Evolutionary conservation across 2,888 invertebrate species (phyloP), one percentile per base, ranked within the genome.

Genomic region (Siphlonurus alternatus): DNA sequence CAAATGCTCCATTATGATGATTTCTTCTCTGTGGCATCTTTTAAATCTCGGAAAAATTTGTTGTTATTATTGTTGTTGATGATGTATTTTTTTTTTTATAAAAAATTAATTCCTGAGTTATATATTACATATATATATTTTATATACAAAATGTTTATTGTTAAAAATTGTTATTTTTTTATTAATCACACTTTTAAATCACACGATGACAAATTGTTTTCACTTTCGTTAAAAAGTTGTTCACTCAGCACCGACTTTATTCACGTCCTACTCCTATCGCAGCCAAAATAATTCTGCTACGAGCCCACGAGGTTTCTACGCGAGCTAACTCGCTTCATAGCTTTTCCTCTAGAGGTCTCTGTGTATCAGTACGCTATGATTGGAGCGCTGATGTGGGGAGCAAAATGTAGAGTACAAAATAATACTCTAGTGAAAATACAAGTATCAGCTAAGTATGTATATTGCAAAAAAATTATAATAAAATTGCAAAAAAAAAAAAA

Each of bases 1-100:
- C 65, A 61, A 24, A 60, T 23, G 23, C 61, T 24, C 59, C 10
- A 18, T 61, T 62, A 61, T 65, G 59, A 53, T 66, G 61, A 25
- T 66, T 67, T 23, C 68, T 64, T 66, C 66, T 67, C 25, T 66
- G 68, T 25, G 68, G 67, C 68, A 68, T 68, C 22, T 63, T 65
- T n/a, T n/a, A n/a, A n/a, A n/a, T n/a, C n/a, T n/a, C n/a, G n/a
- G n/a, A n/a, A n/a, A n/a, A n/a, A n/a, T n/a, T n/a, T n/a, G n/a
- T n/a, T n/a, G n/a, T n/a, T n/a, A n/a, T n/a, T n/a, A n/a, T n/a
- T n/a, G n/a, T n/a, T n/a, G n/a, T n/a, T n/a, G n/a, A n/a, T n/a
- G n/a, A n/a, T n/a, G n/a, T n/a, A n/a, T n/a, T n/a, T n/a, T n/a
- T n/a, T n/a, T n/a, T n/a, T n/a, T n/a, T n/a, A 59, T 22, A 38